These are phyloP conservation scores for Miltochrista miniata DNA, from an alignment of 2,888 invertebrate genomes.

Conservation along the genomic window DNA sequence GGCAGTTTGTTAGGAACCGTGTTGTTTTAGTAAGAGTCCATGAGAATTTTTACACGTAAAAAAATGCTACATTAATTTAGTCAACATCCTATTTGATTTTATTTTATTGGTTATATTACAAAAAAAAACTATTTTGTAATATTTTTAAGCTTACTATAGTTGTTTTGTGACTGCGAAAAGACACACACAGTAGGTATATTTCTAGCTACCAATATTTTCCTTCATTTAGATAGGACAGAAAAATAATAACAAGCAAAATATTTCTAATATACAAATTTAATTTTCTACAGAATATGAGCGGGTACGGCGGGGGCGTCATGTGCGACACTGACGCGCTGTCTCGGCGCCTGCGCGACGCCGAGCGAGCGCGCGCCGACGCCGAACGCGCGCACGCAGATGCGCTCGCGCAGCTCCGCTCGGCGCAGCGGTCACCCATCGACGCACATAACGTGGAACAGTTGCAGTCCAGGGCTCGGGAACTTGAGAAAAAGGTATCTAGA, in stretches of 20 bases:
- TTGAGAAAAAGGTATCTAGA: slow-evolving; percentile 92
- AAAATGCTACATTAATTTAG: too few relatives aligned
- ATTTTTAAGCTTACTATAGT: too few relatives aligned
- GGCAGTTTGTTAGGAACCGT: too few relatives aligned
- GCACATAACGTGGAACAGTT: slow-evolving; percentile 86
- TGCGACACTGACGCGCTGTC: slow-evolving; percentile 82
- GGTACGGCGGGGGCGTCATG: slow-evolving; percentile 65
- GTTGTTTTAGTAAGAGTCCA: too few relatives aligned
- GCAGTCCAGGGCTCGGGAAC: slow-evolving; percentile 93
- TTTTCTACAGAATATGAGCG: slow-evolving; percentile 66
- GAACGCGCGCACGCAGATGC: slow-evolving; percentile 92
- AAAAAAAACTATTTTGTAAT: too few relatives aligned
- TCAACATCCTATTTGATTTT: too few relatives aligned
- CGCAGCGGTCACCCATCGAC: slow-evolving; percentile 73
- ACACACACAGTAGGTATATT: neutral
- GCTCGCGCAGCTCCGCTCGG: slow-evolving; percentile 86
- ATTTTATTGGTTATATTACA: too few relatives aligned
- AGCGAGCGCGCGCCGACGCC: slow-evolving; percentile 89
- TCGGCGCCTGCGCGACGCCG: slow-evolving; percentile 91
- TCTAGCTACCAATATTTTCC: too few relatives aligned
- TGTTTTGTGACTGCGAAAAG: too few relatives aligned
- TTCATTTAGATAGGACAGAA: too few relatives aligned
- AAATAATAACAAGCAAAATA: too few relatives aligned
- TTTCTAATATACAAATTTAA: neutral
- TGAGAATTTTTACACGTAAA: too few relatives aligned